phyloP scores from a whole-genome alignment of 2,113 vertebrate species.

The Australoheros scitulus region DNA sequence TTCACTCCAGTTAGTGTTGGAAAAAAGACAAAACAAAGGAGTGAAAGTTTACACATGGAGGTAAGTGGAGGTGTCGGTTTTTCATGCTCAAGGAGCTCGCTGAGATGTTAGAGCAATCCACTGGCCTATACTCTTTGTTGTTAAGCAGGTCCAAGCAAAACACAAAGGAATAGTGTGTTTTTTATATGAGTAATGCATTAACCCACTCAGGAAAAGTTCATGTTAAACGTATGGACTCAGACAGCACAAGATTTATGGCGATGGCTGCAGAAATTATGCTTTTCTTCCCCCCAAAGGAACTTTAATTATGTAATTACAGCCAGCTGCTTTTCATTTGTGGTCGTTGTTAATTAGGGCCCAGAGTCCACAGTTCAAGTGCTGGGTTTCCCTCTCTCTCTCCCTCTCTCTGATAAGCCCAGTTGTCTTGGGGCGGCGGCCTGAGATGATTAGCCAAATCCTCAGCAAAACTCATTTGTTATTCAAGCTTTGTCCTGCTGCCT shows the following conservation, averaged over 20 bases:
- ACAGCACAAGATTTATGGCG: conserved; percentile 99
- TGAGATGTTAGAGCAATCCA: conserved; percentile 20
- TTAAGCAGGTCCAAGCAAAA: conserved; percentile 90
- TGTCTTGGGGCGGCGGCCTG: conserved; percentile 62
- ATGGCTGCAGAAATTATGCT: conserved; percentile 96
- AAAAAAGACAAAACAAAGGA: neutral
- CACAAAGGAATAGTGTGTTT: conserved; percentile 95
- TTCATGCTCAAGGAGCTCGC: conserved; percentile 52
- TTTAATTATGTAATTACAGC: conserved; percentile 99
- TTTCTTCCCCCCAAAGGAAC: conserved; percentile 89
- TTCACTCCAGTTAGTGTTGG: neutral
- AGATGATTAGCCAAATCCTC: conserved; percentile 81
- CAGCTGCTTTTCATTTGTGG: conserved; percentile 94
- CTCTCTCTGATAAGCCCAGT: conserved; percentile 74
- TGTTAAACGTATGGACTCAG: conserved; percentile 83
- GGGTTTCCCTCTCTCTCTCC: conserved; percentile 52
- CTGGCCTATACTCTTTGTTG: conserved; percentile 83
- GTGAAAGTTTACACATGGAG: conserved; percentile 67
- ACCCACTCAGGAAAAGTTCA: conserved; percentile 86
- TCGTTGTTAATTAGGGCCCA: conserved; percentile 87
- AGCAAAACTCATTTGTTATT: conserved; percentile 81
- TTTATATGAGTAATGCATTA: conserved; percentile 93
- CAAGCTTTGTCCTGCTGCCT: conserved; percentile 68
- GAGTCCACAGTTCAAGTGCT: conserved; percentile 83
- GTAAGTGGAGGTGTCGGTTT: conserved; percentile 71